Base-by-base conservation (phyloP, 2,888 invertebrate species). In the Yponomeuta cagnagella region DNA sequence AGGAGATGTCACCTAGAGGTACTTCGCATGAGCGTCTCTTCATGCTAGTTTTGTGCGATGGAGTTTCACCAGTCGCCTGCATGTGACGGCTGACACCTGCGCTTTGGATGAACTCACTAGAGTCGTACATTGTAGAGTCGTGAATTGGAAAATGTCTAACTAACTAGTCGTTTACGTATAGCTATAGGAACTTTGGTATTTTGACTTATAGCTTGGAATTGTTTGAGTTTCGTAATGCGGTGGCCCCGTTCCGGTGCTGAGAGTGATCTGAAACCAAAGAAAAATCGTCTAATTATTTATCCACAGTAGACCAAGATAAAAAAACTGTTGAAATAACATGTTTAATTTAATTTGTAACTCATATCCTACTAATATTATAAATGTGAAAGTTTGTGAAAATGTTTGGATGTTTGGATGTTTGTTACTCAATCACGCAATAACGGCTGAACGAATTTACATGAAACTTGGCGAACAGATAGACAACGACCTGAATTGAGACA, bases 181-280 rank as follows among this genome's bases (percentile, higher is more conserved):
- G 75, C 81, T 84, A 82, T 89, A 89, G 91, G 91, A 91, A 90
- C 91, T 90, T 87, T 70, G 79, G 72, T 71, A 71, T 74, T 79
- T 81, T 90, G 90, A 90, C 91, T 90, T 89, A 81, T 31, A 77
- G 80, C 82, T 79, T 88, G 90, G 90, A 90, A 91, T 90, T 88
- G 30, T 87, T 58, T 15, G 52, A 58, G 52, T 58, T 83, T 86
- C 84, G 88, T 85, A 88, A 23, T 23, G 48, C 80, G 78, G 5
- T 77, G 43, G 37, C 75, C 73, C 74, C 68, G 72, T 70, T 75
- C 33, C 72, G 71, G 63, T 67, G 68, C 72, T 72, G 73, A 66
- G 72, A 73, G 72, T 76, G 75, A 86, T 85, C 91, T 91, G 91
- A 71, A 92, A 92, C 90, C 91, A 91, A 74, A 73, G 72, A 70